Conservation (phyloP, 2,113 vertebrate species). For the Acrocephalus arundinaceus region DNA sequence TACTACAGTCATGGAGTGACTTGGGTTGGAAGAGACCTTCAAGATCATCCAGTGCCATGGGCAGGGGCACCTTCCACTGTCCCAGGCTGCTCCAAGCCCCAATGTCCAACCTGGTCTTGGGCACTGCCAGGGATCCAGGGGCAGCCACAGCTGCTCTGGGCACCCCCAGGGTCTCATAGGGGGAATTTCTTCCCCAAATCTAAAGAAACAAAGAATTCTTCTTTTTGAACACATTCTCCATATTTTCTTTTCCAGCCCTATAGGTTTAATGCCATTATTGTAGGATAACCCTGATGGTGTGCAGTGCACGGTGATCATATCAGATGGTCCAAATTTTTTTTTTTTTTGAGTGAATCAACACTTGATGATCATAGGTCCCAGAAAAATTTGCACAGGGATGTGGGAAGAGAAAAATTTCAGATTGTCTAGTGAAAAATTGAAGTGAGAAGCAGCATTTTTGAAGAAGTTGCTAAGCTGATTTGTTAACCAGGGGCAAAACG, state of each 20-base stretch:
- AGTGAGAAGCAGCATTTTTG: neutral
- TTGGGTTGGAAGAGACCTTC: neutral
- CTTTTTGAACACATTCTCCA: neutral
- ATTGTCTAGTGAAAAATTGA: neutral
- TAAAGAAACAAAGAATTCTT: neutral
- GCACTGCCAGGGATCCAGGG: neutral
- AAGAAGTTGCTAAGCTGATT: neutral
- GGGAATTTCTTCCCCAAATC: neutral
- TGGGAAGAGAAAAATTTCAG: neutral
- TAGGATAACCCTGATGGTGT: neutral
- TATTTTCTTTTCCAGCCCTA: neutral
- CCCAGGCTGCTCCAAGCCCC: neutral
- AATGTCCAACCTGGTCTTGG: neutral
- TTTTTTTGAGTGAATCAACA: neutral
- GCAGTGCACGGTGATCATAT: accelerated
- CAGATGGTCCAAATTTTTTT: neutral
- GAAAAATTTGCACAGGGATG: neutral
- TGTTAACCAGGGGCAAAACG: neutral
- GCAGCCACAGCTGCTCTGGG: neutral
- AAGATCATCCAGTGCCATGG: neutral
- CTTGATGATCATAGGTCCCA: neutral
- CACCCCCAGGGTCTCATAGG: neutral
- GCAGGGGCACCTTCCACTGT: neutral
- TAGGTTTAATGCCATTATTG: neutral
- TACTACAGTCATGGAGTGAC: neutral